Conservation (phyloP, 1,140 invertebrate genomes). For the Aphis craccivora region DNA sequence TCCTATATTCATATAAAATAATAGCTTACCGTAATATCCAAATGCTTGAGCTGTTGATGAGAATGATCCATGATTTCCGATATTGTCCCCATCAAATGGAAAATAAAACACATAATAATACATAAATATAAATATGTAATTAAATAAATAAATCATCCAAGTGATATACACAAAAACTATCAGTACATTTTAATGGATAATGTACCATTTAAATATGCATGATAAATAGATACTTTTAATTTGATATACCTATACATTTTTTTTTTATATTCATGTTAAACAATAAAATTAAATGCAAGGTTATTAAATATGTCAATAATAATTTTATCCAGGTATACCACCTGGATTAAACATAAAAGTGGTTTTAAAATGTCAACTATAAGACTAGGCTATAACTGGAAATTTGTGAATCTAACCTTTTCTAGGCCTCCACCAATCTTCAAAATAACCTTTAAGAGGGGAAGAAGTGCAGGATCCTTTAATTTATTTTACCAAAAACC, state of each 20-base stretch:
- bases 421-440: slow-evolving; percentile 93
- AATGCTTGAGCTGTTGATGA: slow-evolving; percentile 84
- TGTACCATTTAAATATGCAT: not conserved
- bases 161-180: slow-evolving; percentile 46
- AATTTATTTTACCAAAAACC: slow-evolving; percentile 61
- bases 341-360: slow-evolving; percentile 43
- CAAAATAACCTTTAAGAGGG: slow-evolving; percentile 93
- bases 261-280: not conserved
- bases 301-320: not conserved
- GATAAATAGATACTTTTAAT: slow-evolving; percentile 7
- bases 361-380: slow-evolving; percentile 5
- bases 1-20: slow-evolving; percentile 61
- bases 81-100: slow-evolving; percentile 40
- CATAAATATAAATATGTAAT: not conserved
- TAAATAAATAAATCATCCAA: slow-evolving; percentile 24
- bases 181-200: not conserved
- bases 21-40: slow-evolving; percentile 98
- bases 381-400: slow-evolving; percentile 5
- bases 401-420: slow-evolving; percentile 77
- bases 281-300: not conserved
- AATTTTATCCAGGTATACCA: slow-evolving; percentile 44
- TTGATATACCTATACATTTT: not conserved
- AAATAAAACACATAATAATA: slow-evolving; percentile 39
- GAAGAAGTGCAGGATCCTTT: slow-evolving; percentile 89
- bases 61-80: slow-evolving; percentile 22